Conservation (phyloP, 2,113 vertebrate genomes). For the Pseudopodoces humilis region DNA sequence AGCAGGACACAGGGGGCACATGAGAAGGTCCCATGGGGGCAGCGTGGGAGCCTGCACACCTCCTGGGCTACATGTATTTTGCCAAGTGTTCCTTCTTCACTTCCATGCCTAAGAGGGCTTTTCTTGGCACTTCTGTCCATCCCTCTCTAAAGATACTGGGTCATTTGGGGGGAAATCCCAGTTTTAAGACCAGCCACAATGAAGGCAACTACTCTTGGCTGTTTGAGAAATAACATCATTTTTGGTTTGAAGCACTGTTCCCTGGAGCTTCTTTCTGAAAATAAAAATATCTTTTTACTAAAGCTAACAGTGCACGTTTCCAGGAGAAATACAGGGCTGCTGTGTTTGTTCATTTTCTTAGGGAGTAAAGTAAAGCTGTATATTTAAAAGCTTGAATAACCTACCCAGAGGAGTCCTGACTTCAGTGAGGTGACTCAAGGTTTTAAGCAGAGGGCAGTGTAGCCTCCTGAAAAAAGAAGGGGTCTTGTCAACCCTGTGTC, state of each 20-base stretch:
- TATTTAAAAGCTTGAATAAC: not conserved
- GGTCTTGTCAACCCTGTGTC: not conserved
- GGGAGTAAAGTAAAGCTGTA: not conserved
- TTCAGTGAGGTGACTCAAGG: not conserved
- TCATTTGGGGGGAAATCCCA: not conserved
- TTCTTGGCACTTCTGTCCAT: not conserved
- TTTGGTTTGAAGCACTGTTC: not conserved
- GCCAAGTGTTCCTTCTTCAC: not conserved
- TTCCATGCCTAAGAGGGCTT: not conserved
- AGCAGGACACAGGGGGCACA: not conserved
- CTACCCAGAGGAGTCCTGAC: not conserved
- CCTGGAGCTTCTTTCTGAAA: not conserved
- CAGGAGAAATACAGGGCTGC: not conserved
- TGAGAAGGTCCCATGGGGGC: not conserved
- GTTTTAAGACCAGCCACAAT: not conserved
- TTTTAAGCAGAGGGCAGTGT: not conserved
- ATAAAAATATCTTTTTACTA: not conserved
- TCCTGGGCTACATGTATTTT: not conserved
- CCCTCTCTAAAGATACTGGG: not conserved
- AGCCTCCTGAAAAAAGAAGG: not conserved
- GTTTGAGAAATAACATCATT: not conserved
- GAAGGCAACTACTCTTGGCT: not conserved
- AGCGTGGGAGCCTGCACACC: not conserved
- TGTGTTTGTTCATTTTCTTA: slow-evolving; percentile 5
- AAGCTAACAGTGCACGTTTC: not conserved